Evolutionary conservation across 2,888 invertebrate species (phyloP), one percentile per base, ranked within the genome.

Genomic region (Micoletzkya japonica): DNA sequence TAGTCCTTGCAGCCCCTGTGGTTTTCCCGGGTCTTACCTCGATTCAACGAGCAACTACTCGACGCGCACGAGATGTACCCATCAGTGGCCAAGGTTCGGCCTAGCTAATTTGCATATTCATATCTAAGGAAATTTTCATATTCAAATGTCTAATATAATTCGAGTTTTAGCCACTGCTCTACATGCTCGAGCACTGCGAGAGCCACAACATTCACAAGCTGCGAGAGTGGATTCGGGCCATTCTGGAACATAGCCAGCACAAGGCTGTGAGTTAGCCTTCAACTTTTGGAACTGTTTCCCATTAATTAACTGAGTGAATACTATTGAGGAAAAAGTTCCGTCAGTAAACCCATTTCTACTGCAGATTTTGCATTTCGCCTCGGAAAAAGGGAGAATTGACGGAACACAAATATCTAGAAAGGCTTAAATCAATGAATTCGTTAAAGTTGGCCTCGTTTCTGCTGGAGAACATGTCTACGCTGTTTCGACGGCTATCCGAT

Each of bases 201-300:
- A 77, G 77, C 44, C 83, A 84, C 71, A 84, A 85, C 74, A 82
- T 85, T 66, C 78, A 79, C 70, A 77, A 78, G 37, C 72, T 85
- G 73, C 74, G 76, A 44, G 73, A 75, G 32, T 85, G 83, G 84
- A 81, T 82, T 54, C 75, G 81, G 14, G 75, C 71, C 24, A 77
- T 84, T 36, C 69, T 81, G 52, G 84, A 82, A 37, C 73, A 77
- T 32, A 73, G 74, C 10, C 58, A 72, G 17, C 76, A 77, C 50
- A 77, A 82, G 61, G 70, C 70, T 26, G 78, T 77, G 36, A 59
- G 70, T n/a, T n/a, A n/a, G n/a, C n/a, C n/a, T n/a, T n/a, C n/a
- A n/a, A n/a, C n/a, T n/a, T n/a, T n/a, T n/a, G n/a, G n/a, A n/a
- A n/a, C n/a, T n/a, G n/a, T n/a, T n/a, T n/a, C n/a, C n/a, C n/a